Percentiles rank a stretch among this genome's conserved stretches.
Conservation (phyloP, 2,888 invertebrate genomes). For the Calameuta filiformis region DNA sequence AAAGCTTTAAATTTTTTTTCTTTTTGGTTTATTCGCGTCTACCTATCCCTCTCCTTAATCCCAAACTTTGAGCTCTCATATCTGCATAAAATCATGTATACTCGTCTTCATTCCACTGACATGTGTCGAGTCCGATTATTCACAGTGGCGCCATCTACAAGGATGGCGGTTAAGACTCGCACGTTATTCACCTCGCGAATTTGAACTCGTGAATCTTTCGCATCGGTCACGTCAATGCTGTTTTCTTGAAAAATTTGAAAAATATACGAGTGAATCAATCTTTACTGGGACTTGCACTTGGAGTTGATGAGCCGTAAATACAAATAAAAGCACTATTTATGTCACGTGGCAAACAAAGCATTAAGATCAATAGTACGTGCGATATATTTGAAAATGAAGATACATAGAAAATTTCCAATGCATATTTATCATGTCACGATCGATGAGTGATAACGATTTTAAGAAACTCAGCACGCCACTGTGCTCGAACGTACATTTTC, state of each 20-base stretch:
- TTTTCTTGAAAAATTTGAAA: no score
- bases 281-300: not conserved
- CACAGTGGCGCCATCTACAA: no score
- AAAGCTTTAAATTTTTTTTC: not conserved
- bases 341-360: not conserved
- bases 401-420: not conserved
- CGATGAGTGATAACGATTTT: not conserved
- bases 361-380: not conserved
- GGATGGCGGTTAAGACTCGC: no score
- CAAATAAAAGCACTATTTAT: not conserved
- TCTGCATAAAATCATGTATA: not conserved
- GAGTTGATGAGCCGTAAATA: not conserved
- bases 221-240: no score
- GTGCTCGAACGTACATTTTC: constrained; percentile 27
- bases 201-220: not conserved
- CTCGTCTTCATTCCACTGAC: not conserved
- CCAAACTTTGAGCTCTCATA: not conserved
- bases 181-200: no score
- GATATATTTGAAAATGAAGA: not conserved
- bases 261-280: not conserved
- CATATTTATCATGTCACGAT: no score
- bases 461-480: constrained; percentile 43
- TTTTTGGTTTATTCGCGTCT: not conserved
- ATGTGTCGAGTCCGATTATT: not conserved
- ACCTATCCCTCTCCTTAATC: not conserved